Evolutionary conservation across 2,113 vertebrate species (phyloP), one percentile per base, ranked within the genome.

Genomic region (Pelodiscus sinensis): DNA sequence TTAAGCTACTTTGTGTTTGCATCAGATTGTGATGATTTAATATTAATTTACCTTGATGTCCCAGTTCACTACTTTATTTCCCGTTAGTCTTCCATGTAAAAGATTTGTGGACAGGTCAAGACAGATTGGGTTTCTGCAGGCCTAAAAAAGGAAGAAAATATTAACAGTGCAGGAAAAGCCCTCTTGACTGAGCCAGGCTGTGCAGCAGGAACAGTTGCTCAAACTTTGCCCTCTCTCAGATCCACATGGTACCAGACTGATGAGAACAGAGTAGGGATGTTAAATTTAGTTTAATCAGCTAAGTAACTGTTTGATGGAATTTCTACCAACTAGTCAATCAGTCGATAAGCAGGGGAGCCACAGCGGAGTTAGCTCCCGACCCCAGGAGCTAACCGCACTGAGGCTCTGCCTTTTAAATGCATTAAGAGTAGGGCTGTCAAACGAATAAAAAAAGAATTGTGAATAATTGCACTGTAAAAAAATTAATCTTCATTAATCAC

Each of bases 1-100:
- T 55, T n/a, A 95, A 51, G 14, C 1, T 8, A 71, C 29, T 52
- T 12, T 19, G 31, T 24, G 71, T 80, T 90, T 73, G 58, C 5
- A 88, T 3, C 38, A 84, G 3, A 16, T 54, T 90, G 38, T 51
- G 56, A 19, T 58, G 68, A 27, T 77, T 85, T 11, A 35, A 62
- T 50, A 95, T 54, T 14, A 77, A 81, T 75, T 93, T 97, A 99
- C 99, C 99, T 99, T 99, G 86, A 99, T 98, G 80, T 99, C 99
- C 99, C 99, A 99, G 97, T 99, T 99, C 78, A 99, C 98, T 4
- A 99, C 98, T 98, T 99, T 99, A 96, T 99, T 99, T 93, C 99
- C 99, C n/a, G 99, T 99, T 95, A 99, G 97, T 81, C 99, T 98
- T 94, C 99, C 99, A 55, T 99, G 99, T 79, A 99, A 97, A 97